Conservation (phyloP, 2,113 vertebrate species). For the Pollachius pollachius region DNA sequence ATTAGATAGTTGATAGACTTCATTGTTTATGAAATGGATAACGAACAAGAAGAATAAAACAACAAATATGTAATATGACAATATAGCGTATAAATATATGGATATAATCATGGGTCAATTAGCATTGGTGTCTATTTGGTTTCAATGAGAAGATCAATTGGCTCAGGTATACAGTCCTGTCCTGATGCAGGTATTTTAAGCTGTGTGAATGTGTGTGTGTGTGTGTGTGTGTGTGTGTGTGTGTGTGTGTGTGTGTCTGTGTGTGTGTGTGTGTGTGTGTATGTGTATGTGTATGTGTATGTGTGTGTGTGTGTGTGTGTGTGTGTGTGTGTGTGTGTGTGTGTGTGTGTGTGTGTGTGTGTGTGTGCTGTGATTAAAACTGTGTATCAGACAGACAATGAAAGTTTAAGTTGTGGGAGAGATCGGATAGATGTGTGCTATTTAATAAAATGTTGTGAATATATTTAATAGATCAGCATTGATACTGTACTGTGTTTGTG, state of each 20-base stretch:
- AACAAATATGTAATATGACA: too few species aligned
- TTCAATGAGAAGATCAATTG: neutral
- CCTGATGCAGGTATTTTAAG: constrained; percentile 25
- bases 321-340: too few species aligned
- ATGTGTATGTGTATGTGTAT: too few species aligned
- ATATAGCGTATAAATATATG: too few species aligned
- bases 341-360: too few species aligned
- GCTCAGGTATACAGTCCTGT: constrained; percentile 37
- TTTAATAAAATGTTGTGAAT: too few species aligned
- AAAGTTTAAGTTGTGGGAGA: constrained; percentile 63
- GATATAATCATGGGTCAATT: neutral
- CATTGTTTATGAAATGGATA: neutral
- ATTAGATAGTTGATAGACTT: neutral
- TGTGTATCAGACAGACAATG: constrained; percentile 45
- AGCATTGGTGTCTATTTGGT: constrained; percentile 1
- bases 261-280: too few species aligned
- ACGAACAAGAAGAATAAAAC: too few species aligned
- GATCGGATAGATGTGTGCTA: constrained; percentile 10
- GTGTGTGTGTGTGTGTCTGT: too few species aligned
- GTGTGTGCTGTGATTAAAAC: constrained; percentile 1
- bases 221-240: constrained; percentile 31
- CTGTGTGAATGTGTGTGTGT: constrained; percentile 4
- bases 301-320: too few species aligned
- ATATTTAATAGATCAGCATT: too few species aligned
- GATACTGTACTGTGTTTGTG: too few species aligned